Conservation (phyloP, 2,797 vertebrate species). For the Lutra lutra region DNA sequence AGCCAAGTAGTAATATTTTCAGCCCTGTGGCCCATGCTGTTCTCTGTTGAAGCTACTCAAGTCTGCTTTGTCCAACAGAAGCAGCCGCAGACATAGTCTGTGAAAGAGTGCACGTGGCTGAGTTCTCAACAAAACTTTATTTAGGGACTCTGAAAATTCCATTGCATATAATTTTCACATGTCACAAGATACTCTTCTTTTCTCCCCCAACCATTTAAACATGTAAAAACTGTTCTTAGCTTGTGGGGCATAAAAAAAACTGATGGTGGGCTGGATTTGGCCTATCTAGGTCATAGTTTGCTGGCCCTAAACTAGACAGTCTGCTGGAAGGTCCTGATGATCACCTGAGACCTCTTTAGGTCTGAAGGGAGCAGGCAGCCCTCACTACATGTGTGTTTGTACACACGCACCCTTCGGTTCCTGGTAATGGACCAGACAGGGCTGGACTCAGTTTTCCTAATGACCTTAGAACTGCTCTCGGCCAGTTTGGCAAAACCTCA, state of each 20-base stretch:
- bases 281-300: not conserved
- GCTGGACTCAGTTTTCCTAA: not conserved
- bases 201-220: not conserved
- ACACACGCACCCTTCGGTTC: not conserved
- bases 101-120: not conserved
- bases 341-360: not conserved
- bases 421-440: not conserved
- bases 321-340: not conserved
- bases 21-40: not conserved
- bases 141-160: not conserved
- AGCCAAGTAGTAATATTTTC: not conserved
- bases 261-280: not conserved
- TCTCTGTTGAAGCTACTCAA: not conserved
- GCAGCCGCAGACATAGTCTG: not conserved
- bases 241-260: not conserved
- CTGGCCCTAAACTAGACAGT: not conserved
- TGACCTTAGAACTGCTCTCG: not conserved
- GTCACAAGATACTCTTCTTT: not conserved
- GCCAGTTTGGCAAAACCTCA: not conserved
- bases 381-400: not conserved
- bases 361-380: not conserved
- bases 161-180: conserved; percentile 9
- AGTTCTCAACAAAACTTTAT: conserved; percentile 52
- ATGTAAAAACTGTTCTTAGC: not conserved
- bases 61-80: not conserved